A percentile compares a stretch with the other conserved stretches of the same genome.
Evolutionary conservation across 2,113 vertebrate species (phyloP).

Genomic region (Megatriorchis doriae): DNA sequence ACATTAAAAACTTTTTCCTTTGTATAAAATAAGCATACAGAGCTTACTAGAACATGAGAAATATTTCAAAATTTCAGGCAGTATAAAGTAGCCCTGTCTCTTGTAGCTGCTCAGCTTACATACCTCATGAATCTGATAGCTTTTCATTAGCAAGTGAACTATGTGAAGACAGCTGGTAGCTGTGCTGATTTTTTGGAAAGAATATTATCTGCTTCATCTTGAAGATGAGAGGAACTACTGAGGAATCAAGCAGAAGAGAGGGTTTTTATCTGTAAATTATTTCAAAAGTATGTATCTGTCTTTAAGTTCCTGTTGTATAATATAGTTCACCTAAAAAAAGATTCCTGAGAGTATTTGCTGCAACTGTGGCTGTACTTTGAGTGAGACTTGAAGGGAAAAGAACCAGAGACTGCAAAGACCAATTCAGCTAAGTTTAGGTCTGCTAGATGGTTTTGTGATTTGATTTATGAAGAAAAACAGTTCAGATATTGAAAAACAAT

Average conservation of each 20-base stretch:
- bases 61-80: background rate
- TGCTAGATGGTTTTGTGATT: background rate
- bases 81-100: background rate
- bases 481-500: background rate
- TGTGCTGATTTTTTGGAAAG: background rate
- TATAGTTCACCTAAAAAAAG: background rate
- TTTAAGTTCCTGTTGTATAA: background rate
- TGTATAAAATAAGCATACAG: background rate
- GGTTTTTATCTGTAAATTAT: background rate
- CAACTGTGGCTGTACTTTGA: background rate
- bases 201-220: background rate
- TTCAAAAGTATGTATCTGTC: background rate
- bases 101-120: background rate
- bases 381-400: background rate
- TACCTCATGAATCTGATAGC: background rate
- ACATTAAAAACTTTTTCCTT: background rate
- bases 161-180: background rate
- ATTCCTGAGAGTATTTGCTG: background rate
- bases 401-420: background rate
- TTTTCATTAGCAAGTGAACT: background rate
- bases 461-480: background rate
- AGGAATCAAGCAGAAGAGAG: background rate
- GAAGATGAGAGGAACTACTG: background rate
- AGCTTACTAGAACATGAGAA: background rate
- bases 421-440: background rate